phyloP scores from a whole-genome alignment of 2,113 vertebrate species.

The Apodemus speciosus region DNA sequence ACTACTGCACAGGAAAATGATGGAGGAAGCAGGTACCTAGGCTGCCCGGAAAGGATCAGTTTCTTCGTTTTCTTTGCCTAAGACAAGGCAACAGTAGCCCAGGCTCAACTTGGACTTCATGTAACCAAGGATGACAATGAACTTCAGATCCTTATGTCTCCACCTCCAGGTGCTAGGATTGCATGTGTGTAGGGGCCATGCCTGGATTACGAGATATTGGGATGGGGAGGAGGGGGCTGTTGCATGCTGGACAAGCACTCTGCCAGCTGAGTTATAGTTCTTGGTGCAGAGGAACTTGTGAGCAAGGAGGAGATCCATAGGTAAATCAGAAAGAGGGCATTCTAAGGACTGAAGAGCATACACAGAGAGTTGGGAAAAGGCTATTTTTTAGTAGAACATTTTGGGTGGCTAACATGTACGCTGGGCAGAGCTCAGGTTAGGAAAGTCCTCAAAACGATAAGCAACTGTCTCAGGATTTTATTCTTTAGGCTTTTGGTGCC shows the following conservation, averaged over 20 bases:
- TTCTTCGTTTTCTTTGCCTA: neutral
- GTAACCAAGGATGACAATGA: neutral
- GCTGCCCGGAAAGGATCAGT: neutral
- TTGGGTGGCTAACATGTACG: neutral
- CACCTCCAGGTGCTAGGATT: too few species aligned
- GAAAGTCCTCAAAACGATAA: neutral
- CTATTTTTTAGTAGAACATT: constrained; percentile 6
- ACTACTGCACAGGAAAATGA: neutral
- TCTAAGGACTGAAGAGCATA: neutral
- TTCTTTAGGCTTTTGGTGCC: constrained; percentile 14
- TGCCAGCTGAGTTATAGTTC: neutral
- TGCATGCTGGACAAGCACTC: neutral
- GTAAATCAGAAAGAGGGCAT: neutral
- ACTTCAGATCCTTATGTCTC: neutral
- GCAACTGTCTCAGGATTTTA: constrained; percentile 7
- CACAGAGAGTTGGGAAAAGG: neutral
- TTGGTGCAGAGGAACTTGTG: neutral
- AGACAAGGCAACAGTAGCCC: neutral
- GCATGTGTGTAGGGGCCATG: neutral
- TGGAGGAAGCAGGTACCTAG: neutral
- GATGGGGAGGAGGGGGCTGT: neutral
- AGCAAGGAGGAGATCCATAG: neutral
- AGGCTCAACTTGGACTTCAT: neutral
- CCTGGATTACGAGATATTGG: neutral
- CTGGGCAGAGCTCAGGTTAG: neutral